These are phyloP conservation scores for Mantis religiosa DNA, from an alignment of 2,888 invertebrate genomes.

Conservation along the genomic window DNA sequence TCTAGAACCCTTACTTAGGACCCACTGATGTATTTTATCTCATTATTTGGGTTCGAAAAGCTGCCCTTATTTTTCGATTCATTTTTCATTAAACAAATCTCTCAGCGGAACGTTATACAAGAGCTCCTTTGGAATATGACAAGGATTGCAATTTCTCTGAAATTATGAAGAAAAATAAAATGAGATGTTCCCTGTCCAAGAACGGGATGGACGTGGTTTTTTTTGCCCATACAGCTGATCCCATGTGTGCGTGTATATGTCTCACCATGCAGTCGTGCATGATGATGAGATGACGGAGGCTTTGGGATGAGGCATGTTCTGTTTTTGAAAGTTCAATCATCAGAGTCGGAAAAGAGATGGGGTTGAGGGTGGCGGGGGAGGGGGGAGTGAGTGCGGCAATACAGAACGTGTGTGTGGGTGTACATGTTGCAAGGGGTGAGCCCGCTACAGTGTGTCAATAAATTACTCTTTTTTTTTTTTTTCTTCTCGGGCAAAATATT, in stretches of 20 bases:
- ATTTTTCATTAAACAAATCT: too few relatives aligned
- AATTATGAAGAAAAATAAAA: background rate
- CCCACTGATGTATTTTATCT: too few relatives aligned
- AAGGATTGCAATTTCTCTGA: background rate
- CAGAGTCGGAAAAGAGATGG: constrained; percentile 32
- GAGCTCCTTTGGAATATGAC: too few relatives aligned
- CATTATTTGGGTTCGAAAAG: too few relatives aligned
- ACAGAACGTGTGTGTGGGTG: constrained; percentile 38
- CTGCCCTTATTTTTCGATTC: too few relatives aligned
- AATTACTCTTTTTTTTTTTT: constrained; percentile 4
- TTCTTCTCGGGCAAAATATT: background rate
- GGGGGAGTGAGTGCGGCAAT: constrained; percentile 52
- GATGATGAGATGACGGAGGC: background rate
- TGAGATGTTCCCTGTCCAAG: background rate
- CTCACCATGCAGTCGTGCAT: background rate
- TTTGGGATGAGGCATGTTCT: constrained; percentile 9
- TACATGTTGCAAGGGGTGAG: background rate
- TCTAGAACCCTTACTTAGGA: too few relatives aligned
- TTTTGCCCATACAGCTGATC: background rate
- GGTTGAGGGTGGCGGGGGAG: constrained; percentile 49
- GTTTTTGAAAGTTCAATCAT: constrained; percentile 26
- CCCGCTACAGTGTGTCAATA: constrained; percentile 14
- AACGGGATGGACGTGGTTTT: background rate
- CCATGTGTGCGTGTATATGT: background rate
- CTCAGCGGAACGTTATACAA: too few relatives aligned